Percentiles rank a stretch among this genome's conserved stretches.
Evolutionary conservation across 2,113 vertebrate species (phyloP).

Genomic region (Xiphias gladius): DNA sequence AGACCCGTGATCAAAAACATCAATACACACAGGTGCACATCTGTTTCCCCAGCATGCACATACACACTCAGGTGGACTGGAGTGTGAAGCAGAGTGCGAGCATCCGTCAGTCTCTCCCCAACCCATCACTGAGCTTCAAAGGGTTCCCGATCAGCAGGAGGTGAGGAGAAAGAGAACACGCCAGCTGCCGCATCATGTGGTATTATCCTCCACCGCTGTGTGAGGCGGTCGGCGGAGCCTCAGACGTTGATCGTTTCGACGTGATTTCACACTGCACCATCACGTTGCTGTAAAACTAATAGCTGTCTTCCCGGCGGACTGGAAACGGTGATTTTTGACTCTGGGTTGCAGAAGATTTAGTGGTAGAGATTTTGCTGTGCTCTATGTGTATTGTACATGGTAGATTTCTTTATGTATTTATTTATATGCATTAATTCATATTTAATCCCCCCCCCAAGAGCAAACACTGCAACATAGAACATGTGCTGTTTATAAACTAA

Average conservation of each 20-base stretch:
- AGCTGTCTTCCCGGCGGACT: neutral
- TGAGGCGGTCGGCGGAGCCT: neutral
- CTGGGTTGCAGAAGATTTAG: neutral
- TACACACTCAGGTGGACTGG: slow-evolving; percentile 2
- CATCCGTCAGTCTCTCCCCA: slow-evolving; percentile 45
- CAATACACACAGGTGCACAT: neutral
- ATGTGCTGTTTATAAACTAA: neutral
- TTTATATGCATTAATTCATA: neutral
- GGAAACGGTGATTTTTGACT: neutral
- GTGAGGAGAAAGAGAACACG: slow-evolving; percentile 53
- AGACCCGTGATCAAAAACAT: slow-evolving; percentile 21
- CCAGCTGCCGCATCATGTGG: slow-evolving; percentile 1
- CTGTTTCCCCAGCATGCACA: neutral
- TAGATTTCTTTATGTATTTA: neutral
- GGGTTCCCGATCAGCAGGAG: slow-evolving; percentile 18
- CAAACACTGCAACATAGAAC: no score
- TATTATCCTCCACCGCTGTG: slow-evolving; percentile 30
- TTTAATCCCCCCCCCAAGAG: neutral
- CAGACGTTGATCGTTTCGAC: slow-evolving; percentile 1
- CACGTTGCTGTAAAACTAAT: slow-evolving; percentile 7
- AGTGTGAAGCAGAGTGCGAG: slow-evolving; percentile 39
- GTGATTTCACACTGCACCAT: neutral
- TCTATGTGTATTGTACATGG: no score
- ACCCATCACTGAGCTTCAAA: slow-evolving; percentile 42
- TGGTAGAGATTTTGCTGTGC: neutral